Evolutionary conservation across 2,113 vertebrate genomes (phyloP), one percentile per base, ranked within the genome.

Genomic region (Seriola aureovittata): DNA sequence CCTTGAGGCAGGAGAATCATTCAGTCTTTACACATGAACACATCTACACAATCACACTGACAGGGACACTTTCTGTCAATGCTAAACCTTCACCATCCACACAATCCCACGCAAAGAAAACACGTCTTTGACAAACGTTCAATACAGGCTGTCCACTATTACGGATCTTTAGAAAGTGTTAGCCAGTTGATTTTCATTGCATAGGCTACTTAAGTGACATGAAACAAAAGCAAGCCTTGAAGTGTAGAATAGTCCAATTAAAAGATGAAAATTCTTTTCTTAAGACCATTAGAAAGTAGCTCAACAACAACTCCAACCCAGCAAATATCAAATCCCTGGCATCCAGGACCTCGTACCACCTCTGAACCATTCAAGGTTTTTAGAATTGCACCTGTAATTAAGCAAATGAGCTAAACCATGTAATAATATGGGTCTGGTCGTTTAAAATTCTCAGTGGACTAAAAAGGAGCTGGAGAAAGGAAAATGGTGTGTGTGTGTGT

Each of bases 341-440:
- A 63, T 70, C n/a, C 16, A 29, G 7, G 44, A 11, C 55, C 17
- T 6, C 14, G 40, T 17, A 64, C 48, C 8, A 64, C 5, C 59
- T 7, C 23, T 48, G 25, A 72, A 38, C 29, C 5, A 38, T 19
- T 72, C 12, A 46, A 46, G 44, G 3, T 80, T 42, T 48, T 13
- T n/a, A 50, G n/a, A 57, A 21, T 19, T 46, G 16, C n/a, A 73
- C 29, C 52, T 42, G 11, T 25, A 13, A 63, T 65, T 46, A 9
- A 65, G 59, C 60, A 65, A 46, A 72, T 25, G 17, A 57, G 62
- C 69, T 50, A 38, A 10, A 64, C 8, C 19, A 17, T 42, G 50
- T 13, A 9, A 17, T 68, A 32, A 32, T 21, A 29, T 42, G 6
- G 55, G 5, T 44, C n/a, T 36, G 19, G 17, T 62, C 8, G 4